Base-by-base conservation (phyloP, 2,888 invertebrate species). In the Anaspis maculata region DNA sequence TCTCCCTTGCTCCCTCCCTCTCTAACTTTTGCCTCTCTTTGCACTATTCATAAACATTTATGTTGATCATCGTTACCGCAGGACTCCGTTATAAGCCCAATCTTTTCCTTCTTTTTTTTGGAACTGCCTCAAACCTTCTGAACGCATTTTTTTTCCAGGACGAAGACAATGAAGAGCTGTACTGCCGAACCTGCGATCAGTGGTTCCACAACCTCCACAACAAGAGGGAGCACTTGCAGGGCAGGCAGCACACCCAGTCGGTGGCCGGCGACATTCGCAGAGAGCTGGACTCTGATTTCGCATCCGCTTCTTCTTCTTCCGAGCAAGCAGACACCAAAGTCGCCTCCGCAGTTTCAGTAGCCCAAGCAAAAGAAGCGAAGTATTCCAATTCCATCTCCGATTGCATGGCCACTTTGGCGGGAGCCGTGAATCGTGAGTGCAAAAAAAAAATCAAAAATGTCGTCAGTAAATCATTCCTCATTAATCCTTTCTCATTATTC, bases 141-240 rank as follows among this genome's bases (percentile, higher is more conserved):
- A n/a, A n/a, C n/a, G n/a, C n/a, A n/a, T n/a, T 11, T 31, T 12
- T 7, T 30, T 30, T 56, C 11, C 48, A 74, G 72, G 73, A 72
- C 45, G 72, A 72, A 55, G 71, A 71, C 45, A 68, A 68, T 48
- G 69, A 70, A 49, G 72, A 73, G 47, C 55, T 74, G 26, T 72
- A 73, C 49, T 75, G 75, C 51, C 63, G 70, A 36, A 69, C 71
- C 3, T 75, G 75, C 54, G 70, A 74, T 51, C 71, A 72, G 48
- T 72, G 71, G 64, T 75, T 75, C 51, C 71, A 70, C 38, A 71
- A 71, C 40, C 52, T 70, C 22, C 74, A 74, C 49, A 74, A 75
- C 52, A 74, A 74, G 52, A 64, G 68, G 32, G 74, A 74, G 46
- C 75, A 75, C 56, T 59, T 74, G 44, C 70, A 70, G 51, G 73